These are phyloP conservation scores for Syrrhaptes paradoxus DNA, from an alignment of 2,113 vertebrate genomes.

Conservation along the genomic window DNA sequence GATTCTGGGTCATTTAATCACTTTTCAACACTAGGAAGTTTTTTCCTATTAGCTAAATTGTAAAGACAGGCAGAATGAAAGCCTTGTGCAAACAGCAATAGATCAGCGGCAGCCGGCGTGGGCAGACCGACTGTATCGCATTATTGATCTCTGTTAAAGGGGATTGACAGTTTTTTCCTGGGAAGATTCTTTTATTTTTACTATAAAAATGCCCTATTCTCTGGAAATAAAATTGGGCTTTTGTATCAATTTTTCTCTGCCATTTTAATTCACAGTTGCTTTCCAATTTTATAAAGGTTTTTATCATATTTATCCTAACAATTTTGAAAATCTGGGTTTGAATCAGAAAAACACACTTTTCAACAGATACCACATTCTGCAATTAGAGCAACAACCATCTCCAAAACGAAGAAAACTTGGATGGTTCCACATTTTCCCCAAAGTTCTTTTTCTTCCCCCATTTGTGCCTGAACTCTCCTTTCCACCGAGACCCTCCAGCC, in stretches of 20 bases:
- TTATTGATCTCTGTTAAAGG: slow-evolving; percentile 42
- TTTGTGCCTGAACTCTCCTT: neutral
- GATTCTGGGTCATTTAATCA: neutral
- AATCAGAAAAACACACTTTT: neutral
- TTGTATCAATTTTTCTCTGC: neutral
- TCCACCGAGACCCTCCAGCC: neutral
- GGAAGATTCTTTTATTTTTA: neutral
- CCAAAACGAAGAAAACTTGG: neutral
- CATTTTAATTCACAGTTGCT: neutral
- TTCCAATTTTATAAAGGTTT: neutral
- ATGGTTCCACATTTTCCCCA: neutral
- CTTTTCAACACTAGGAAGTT: neutral
- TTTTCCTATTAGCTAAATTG: neutral
- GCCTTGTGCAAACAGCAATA: slow-evolving; percentile 31
- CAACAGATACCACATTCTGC: neutral
- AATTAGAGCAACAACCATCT: neutral
- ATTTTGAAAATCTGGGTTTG: neutral
- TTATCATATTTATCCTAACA: neutral
- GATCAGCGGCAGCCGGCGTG: neutral
- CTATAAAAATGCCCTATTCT: neutral
- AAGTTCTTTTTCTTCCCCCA: neutral
- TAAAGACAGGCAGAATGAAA: neutral
- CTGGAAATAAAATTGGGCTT: neutral
- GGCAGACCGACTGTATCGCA: neutral
- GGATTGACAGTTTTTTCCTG: slow-evolving; percentile 14